Percentiles rank a stretch among this genome's conserved stretches.
Conservation (phyloP, 1,140 invertebrate genomes). For the Neuroterus valhalla region DNA sequence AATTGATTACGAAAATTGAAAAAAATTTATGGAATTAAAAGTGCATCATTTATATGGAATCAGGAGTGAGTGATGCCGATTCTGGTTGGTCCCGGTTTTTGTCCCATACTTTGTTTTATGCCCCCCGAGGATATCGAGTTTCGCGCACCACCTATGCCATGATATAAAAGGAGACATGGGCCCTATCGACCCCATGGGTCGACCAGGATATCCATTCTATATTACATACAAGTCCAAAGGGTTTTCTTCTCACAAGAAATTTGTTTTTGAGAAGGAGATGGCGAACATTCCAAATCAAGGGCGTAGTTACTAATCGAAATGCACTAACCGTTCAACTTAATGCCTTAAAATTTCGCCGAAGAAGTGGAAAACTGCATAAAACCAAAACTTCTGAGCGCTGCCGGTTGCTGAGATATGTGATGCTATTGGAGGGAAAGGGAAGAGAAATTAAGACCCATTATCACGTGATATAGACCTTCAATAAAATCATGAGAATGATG, state of each 20-base stretch:
- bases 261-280: slow-evolving; percentile 32
- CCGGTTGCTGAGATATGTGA: too few species aligned
- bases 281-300: background rate
- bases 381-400: too few species aligned
- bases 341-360: too few species aligned
- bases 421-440: too few species aligned
- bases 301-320: background rate
- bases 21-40: background rate
- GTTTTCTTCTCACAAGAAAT: slow-evolving; percentile 43
- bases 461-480: too few species aligned
- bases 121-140: slow-evolving; percentile 57
- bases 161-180: slow-evolving; percentile 46
- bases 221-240: slow-evolving; percentile 52
- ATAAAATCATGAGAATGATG: too few species aligned
- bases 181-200: slow-evolving; percentile 52
- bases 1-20: too few species aligned
- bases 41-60: background rate
- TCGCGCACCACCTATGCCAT: slow-evolving; percentile 53
- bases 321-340: too few species aligned
- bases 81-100: slow-evolving; percentile 43
- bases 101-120: slow-evolving; percentile 63
- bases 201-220: slow-evolving; percentile 67
- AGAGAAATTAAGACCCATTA: too few species aligned
- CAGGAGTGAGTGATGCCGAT: slow-evolving; percentile 18
- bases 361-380: too few species aligned